These are phyloP conservation scores for Menidia beryllina DNA, from an alignment of 2,113 vertebrate species.

Conservation along the genomic window DNA sequence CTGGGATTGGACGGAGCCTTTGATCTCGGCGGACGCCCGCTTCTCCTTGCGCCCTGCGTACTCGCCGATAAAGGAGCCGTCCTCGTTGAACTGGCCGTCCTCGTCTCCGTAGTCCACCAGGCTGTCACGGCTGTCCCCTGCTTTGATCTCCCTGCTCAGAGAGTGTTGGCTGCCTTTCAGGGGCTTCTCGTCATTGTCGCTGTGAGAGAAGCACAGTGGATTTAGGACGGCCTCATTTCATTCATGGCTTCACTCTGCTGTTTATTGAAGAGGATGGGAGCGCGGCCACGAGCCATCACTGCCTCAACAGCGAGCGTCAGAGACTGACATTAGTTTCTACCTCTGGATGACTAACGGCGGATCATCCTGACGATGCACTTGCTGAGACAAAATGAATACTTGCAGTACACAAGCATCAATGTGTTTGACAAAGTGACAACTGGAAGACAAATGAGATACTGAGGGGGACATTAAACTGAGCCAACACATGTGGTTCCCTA, in stretches of 20 bases:
- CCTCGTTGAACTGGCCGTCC: conserved; percentile 94
- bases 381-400: conserved; percentile 24
- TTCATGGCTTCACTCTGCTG: conserved; percentile 61
- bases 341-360: conserved; percentile 33
- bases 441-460: conserved; percentile 11
- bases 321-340: conserved; percentile 43
- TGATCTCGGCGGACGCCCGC: conserved; percentile 89
- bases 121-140: conserved; percentile 92
- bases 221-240: conserved; percentile 66
- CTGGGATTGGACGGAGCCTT: conserved; percentile 83
- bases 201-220: conserved; percentile 64
- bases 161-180: conserved; percentile 92
- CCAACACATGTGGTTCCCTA: conserved; percentile 5
- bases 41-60: conserved; percentile 92
- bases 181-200: conserved; percentile 97
- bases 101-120: conserved; percentile 95
- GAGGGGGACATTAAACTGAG: conserved; percentile 12
- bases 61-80: conserved; percentile 97
- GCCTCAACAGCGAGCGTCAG: conserved; percentile 29
- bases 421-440: conserved; percentile 32
- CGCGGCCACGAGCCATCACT: conserved; percentile 19
- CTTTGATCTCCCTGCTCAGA: conserved; percentile 87
- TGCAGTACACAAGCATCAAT: neutral
- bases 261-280: conserved; percentile 33
- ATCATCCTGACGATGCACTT: conserved; percentile 23